Evolutionary conservation across 2,113 vertebrate species (phyloP).

Genomic region (Platysteira castanea): DNA sequence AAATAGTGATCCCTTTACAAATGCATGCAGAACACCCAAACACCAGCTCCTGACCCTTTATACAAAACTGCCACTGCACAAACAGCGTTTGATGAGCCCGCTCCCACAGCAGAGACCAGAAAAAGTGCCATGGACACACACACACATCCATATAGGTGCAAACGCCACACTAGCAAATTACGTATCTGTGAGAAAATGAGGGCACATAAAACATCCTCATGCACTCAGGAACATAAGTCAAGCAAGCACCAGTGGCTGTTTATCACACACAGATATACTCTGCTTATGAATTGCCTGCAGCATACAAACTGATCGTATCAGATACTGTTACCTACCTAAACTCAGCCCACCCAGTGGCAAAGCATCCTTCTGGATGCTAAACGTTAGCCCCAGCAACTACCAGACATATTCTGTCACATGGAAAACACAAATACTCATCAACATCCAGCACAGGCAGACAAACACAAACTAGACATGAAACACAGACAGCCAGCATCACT

Average conservation of each 20-base stretch:
- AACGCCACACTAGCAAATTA: neutral
- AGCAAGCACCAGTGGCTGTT: neutral
- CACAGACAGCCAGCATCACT: neutral
- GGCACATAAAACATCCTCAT: neutral
- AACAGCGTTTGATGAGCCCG: neutral
- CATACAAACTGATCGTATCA: neutral
- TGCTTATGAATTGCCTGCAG: slow-evolving; percentile 7
- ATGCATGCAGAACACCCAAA: neutral
- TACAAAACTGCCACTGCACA: neutral
- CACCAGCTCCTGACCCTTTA: neutral
- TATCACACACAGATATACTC: neutral
- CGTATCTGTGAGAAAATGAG: neutral
- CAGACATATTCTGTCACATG: slow-evolving; percentile 36
- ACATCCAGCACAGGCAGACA: neutral
- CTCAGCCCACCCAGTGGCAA: slow-evolving; percentile 19
- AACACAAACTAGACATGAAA: slow-evolving; percentile 1
- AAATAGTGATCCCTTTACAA: neutral
- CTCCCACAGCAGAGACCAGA: neutral
- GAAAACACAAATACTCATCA: slow-evolving; percentile 41
- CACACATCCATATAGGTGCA: neutral
- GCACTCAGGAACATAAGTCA: neutral
- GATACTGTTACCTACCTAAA: slow-evolving; percentile 20
- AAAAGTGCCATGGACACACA: neutral
- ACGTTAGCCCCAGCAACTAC: neutral
- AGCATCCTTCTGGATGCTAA: slow-evolving; percentile 31